Base-by-base conservation (phyloP, 2,888 invertebrate species). In the Melipona beecheii region DNA sequence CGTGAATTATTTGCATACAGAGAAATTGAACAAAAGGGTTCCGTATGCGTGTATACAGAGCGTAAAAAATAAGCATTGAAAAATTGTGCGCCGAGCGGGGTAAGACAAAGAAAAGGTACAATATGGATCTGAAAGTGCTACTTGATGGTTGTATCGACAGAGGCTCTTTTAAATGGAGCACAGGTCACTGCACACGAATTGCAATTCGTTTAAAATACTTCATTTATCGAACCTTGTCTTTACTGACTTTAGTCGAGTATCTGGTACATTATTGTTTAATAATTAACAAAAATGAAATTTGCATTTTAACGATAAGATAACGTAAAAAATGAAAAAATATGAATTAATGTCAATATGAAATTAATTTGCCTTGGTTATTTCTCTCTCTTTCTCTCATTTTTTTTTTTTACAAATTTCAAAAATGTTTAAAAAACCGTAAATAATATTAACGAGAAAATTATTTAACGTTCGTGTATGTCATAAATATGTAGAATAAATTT, bases 131-230 rank as follows among this genome's bases (percentile, higher is more conserved):
- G 54, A 62, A 75, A 78, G 66, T 74, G 64, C 36, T 56, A n/a
- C 31, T 54, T 43, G 64, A 69, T 13, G 60, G 24, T 11, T 49
- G 24, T 64, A 62, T 79, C 68, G 19, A 78, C 24, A 58, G n/a
- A 50, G 65, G 68, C 54, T 62, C 52, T 75, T 68, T 79, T 49
- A 50, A 72, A 72, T 70, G 36, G 64, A 56, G 56, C 24, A 65
- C 69, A 70, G 76, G 76, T 75, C 79, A 75, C 24, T 27, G 69
- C 69, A 49, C 62, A 70, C 24, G 62, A 75, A 75, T 75, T 75
- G 24, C 69, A 74, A 56, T 81, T 69, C 73, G 50, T 64, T 56
- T 27, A 31, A 31, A 31, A 17, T 27, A 62, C 49, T 49, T 43
- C 19, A 24, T 70, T 70, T 56, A 43, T 64, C 69, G 50, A 54